Conservation (phyloP, 2,797 vertebrate species). For the Parotocinclus haroldoi region DNA sequence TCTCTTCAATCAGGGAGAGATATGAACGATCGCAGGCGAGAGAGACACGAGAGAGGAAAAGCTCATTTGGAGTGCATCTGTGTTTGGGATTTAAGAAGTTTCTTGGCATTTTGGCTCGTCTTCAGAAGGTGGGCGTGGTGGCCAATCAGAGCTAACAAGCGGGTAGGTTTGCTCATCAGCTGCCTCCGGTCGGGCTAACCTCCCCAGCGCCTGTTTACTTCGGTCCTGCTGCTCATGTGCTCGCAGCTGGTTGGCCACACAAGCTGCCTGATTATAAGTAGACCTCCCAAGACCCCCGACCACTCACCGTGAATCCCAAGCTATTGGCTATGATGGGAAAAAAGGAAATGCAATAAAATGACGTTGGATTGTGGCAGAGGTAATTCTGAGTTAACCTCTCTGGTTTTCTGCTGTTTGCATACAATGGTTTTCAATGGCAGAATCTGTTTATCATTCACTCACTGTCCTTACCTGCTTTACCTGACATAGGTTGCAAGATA, state of each 20-base stretch:
- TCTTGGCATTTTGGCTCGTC: conserved; percentile 22
- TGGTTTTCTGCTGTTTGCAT: no score
- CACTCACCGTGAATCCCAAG: conserved; percentile 37
- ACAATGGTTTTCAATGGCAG: no score
- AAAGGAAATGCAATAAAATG: neutral
- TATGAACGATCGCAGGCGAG: neutral
- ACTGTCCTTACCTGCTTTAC: no score
- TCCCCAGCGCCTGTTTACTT: conserved; percentile 25
- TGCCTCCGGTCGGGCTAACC: conserved; percentile 25
- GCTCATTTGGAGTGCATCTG: conserved; percentile 31
- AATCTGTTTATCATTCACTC: no score
- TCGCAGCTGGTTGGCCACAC: conserved; percentile 41
- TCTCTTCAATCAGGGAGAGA: conserved; percentile 25
- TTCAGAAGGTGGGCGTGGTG: conserved; percentile 39
- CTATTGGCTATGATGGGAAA: neutral
- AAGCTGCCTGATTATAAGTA: conserved; percentile 48
- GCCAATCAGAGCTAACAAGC: conserved; percentile 50
- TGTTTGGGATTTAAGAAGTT: conserved; percentile 36
- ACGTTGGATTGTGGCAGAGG: no score
- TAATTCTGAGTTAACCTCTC: no score
- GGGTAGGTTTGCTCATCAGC: conserved; percentile 40
- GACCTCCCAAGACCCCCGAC: conserved; percentile 25
- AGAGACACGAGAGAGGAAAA: conserved; percentile 13
- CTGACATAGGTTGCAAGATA: no score
- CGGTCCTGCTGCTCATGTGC: conserved; percentile 29